phyloP scores from a whole-genome alignment of 1,140 invertebrate genomes.

The Drosophila mauritiana region DNA sequence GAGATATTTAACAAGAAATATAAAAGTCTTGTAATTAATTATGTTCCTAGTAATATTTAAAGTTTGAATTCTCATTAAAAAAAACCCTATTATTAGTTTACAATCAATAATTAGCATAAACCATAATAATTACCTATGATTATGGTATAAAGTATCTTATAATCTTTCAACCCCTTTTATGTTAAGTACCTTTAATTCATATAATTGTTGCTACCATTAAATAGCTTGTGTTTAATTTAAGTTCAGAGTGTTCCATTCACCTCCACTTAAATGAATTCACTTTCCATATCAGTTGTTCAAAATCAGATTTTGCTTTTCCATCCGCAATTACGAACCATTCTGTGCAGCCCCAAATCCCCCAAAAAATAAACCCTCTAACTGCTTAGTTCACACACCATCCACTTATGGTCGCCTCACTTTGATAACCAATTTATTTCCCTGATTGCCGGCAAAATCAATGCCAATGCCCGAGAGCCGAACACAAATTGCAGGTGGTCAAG shows the following conservation, averaged over 20 bases:
- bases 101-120: too few relatives aligned
- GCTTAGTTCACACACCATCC: conserved; percentile 10
- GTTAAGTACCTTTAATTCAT: too few relatives aligned
- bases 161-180: too few relatives aligned
- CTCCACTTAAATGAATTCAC: neutral
- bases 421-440: conserved; percentile 45
- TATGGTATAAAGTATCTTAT: too few relatives aligned
- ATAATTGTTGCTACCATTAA: too few relatives aligned
- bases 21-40: neutral
- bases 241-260: too few relatives aligned
- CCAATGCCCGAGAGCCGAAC: conserved; percentile 43
- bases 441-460: conserved; percentile 47
- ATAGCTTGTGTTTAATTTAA: neutral
- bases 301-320: conserved; percentile 11
- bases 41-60: too few relatives aligned
- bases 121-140: too few relatives aligned
- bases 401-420: conserved; percentile 16
- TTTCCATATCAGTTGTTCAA: neutral
- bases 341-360: neutral
- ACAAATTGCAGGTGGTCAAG: conserved; percentile 41
- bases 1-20: neutral
- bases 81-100: too few relatives aligned
- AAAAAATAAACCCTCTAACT: neutral
- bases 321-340: conserved; percentile 4
- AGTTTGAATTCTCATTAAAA: too few relatives aligned